phyloP scores from a whole-genome alignment of 2,797 vertebrate genomes.

The Pygocentrus nattereri region DNA sequence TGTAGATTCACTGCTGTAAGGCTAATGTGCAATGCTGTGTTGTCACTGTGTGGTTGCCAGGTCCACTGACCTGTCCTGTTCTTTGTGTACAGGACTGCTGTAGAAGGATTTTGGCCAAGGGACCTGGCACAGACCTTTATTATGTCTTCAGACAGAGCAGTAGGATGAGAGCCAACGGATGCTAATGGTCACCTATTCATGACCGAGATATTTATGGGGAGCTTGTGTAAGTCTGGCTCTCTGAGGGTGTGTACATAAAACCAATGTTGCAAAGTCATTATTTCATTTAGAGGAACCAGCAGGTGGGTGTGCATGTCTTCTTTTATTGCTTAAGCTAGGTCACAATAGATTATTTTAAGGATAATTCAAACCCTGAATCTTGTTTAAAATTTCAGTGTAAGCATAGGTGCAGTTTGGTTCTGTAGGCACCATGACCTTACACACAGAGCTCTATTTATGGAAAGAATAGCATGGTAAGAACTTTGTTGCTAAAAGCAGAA shows the following conservation, averaged over 20 bases:
- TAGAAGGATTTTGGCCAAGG: not conserved
- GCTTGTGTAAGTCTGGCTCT: slow-evolving; percentile 38
- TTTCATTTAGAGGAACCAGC: not conserved
- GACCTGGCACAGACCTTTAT: not conserved
- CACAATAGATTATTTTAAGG: not conserved
- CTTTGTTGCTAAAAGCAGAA: not conserved
- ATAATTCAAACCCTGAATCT: not conserved
- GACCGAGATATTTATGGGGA: not conserved
- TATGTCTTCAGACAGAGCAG: not conserved
- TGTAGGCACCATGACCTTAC: not conserved
- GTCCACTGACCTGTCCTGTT: not conserved
- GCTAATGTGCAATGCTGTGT: slow-evolving; percentile 24
- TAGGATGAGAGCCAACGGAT: not conserved
- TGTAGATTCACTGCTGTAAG: slow-evolving; percentile 1
- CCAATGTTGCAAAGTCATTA: not conserved
- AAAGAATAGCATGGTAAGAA: not conserved
- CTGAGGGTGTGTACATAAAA: slow-evolving; percentile 35
- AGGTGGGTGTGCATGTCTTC: not conserved
- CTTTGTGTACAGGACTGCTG: not conserved
- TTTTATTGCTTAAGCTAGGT: not conserved
- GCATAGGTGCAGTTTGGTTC: not conserved
- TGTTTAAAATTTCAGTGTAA: not conserved
- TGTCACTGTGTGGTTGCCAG: slow-evolving; percentile 20
- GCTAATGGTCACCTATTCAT: not conserved
- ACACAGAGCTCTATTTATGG: not conserved